Evolutionary conservation across 2,888 invertebrate species (phyloP).

Genomic region (Drosophila flavopinicola): DNA sequence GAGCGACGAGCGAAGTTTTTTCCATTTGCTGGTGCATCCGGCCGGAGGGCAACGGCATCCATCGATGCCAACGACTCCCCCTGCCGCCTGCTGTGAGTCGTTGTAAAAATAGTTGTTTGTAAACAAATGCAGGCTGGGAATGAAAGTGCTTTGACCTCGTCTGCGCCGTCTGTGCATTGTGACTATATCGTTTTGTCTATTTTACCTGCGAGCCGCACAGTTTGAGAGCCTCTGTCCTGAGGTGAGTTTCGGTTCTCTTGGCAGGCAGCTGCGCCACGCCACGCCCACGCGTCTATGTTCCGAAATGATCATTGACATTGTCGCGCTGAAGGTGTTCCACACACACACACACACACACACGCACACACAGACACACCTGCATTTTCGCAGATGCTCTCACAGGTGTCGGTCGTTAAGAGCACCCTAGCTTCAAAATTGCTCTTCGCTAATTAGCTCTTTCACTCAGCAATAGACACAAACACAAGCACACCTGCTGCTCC

Average conservation of each 20-base stretch:
- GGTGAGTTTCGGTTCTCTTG: constrained; percentile 50
- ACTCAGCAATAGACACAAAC: constrained; percentile 18
- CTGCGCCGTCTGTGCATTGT: constrained; percentile 17
- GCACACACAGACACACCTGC: constrained; percentile 24
- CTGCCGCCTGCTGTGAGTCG: constrained; percentile 17
- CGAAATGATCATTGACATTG: constrained; percentile 79
- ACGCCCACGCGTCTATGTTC: constrained; percentile 57
- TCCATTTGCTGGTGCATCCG: constrained; percentile 37
- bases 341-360: constrained; percentile 23
- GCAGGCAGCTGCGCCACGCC: constrained; percentile 62
- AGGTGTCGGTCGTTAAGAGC: constrained; percentile 65
- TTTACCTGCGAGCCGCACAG: constrained; percentile 39
- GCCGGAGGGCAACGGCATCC: constrained; percentile 53
- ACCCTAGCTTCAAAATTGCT: constrained; percentile 37
- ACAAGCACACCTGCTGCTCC: constrained; percentile 65
- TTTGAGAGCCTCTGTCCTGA: constrained; percentile 53
- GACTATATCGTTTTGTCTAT: constrained; percentile 26
- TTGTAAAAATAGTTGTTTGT: constrained; percentile 49
- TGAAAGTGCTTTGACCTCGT: constrained; percentile 66
- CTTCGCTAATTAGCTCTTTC: constrained; percentile 70
- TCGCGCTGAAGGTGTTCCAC: constrained; percentile 72
- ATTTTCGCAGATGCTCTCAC: constrained; percentile 41
- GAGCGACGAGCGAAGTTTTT: constrained; percentile 26
- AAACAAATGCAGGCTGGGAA: constrained; percentile 44
- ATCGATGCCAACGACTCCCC: constrained; percentile 25